phyloP scores from a whole-genome alignment of 2,113 vertebrate genomes.

The Athene cunicularia region DNA sequence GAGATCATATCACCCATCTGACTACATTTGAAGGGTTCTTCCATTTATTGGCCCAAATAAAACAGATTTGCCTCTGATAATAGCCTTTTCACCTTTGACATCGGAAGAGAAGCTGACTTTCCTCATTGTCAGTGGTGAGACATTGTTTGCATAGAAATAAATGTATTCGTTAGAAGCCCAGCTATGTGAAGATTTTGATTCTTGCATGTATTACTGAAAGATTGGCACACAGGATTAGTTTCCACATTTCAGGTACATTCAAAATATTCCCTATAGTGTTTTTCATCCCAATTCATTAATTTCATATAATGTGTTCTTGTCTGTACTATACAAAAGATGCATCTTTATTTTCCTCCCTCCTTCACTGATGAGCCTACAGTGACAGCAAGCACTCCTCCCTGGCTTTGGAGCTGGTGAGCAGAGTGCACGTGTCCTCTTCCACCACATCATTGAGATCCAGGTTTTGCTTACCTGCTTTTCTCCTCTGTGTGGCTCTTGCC shows the following conservation, averaged over 20 bases:
- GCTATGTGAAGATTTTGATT: neutral
- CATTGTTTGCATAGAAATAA: neutral
- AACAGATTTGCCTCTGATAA: neutral
- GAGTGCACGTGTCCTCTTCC: neutral
- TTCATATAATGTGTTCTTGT: neutral
- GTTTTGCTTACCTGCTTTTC: neutral
- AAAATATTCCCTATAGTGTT: neutral
- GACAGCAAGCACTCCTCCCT: neutral
- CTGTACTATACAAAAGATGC: neutral
- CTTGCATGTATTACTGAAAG: neutral
- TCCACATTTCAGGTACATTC: neutral
- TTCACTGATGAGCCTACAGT: neutral
- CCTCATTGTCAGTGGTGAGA: neutral
- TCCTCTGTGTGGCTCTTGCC: neutral
- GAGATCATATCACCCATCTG: neutral
- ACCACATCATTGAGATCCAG: rapidly evolving
- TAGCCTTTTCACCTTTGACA: neutral
- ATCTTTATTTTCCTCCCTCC: neutral
- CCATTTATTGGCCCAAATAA: neutral
- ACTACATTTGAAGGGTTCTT: neutral
- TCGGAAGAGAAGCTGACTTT: neutral
- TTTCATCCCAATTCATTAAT: neutral
- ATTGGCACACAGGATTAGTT: neutral
- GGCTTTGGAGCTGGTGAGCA: neutral
- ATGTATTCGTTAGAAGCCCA: rapidly evolving